A percentile compares a stretch with the other conserved stretches of the same genome.
Conservation (phyloP, 2,888 invertebrate species). For the Hypomecis punctinalis region DNA sequence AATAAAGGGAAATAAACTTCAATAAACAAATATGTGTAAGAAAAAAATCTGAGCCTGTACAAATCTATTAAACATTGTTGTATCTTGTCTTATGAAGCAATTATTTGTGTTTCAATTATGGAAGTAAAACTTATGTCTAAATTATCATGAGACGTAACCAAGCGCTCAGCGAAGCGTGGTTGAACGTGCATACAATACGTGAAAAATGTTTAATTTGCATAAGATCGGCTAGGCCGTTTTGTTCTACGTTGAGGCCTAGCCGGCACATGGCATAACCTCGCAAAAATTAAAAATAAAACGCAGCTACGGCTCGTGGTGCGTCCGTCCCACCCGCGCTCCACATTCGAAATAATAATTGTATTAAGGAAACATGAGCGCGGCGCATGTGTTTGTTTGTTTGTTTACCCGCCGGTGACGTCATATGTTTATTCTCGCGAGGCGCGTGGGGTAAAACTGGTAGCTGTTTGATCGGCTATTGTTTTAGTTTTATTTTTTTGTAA, state of each 20-base stretch:
- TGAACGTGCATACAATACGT: neutral
- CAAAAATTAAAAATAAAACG: slow-evolving; percentile 65
- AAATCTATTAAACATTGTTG: no score
- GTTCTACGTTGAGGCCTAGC: slow-evolving; percentile 28
- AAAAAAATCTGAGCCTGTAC: no score
- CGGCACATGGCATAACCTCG: slow-evolving; percentile 49
- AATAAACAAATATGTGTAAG: no score
- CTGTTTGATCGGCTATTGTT: slow-evolving; percentile 41
- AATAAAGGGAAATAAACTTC: no score
- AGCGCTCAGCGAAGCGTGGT: neutral
- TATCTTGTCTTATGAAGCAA: no score
- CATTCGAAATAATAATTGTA: slow-evolving; percentile 85
- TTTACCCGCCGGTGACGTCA: slow-evolving; percentile 85
- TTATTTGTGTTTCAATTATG: no score
- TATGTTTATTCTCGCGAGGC: slow-evolving; percentile 84
- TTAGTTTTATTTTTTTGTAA: neutral
- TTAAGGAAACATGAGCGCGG: slow-evolving; percentile 85
- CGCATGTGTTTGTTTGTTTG: slow-evolving; percentile 86
- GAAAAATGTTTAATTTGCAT: slow-evolving; percentile 14
- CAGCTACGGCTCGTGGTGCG: slow-evolving; percentile 46
- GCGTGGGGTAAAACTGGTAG: slow-evolving; percentile 47
- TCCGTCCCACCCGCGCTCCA: slow-evolving; percentile 73
- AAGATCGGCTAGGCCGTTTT: slow-evolving; percentile 3
- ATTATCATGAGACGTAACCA: neutral
- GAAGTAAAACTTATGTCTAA: no score